These are phyloP conservation scores for Artemia franciscana DNA, from an alignment of 1,140 invertebrate species.

Conservation along the genomic window DNA sequence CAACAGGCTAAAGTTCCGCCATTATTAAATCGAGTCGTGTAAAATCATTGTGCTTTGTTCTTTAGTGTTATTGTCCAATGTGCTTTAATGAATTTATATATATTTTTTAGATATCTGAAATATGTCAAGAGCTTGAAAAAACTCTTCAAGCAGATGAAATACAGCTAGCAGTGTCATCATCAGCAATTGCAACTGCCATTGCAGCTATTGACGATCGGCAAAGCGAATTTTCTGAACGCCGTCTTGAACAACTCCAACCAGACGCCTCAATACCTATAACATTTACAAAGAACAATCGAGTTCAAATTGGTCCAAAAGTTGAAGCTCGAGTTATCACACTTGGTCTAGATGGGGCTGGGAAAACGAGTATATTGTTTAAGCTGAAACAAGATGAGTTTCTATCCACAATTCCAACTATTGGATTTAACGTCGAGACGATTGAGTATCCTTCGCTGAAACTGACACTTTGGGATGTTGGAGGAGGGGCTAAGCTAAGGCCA, in stretches of 20 bases:
- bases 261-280: constrained; percentile 35
- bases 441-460: constrained; percentile 32
- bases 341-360: constrained; percentile 30
- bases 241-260: constrained; percentile 28
- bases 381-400: constrained; percentile 32
- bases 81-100: too few species aligned
- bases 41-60: too few species aligned
- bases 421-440: constrained; percentile 34
- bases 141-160: constrained; percentile 23
- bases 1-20: too few species aligned
- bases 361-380: constrained; percentile 36
- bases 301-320: constrained; percentile 38
- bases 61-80: too few species aligned
- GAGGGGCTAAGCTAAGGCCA: constrained; percentile 29
- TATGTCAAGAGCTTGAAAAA: not conserved
- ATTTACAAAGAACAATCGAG: constrained; percentile 36
- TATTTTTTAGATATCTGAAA: not conserved
- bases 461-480: constrained; percentile 35
- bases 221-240: constrained; percentile 30
- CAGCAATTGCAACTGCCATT: constrained; percentile 28
- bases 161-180: constrained; percentile 25
- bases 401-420: constrained; percentile 28
- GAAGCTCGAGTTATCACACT: constrained; percentile 35
- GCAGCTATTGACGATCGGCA: constrained; percentile 31
- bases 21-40: too few species aligned